Evolutionary conservation across 2,797 vertebrate species (phyloP).

Genomic region (Forpus xanthops): DNA sequence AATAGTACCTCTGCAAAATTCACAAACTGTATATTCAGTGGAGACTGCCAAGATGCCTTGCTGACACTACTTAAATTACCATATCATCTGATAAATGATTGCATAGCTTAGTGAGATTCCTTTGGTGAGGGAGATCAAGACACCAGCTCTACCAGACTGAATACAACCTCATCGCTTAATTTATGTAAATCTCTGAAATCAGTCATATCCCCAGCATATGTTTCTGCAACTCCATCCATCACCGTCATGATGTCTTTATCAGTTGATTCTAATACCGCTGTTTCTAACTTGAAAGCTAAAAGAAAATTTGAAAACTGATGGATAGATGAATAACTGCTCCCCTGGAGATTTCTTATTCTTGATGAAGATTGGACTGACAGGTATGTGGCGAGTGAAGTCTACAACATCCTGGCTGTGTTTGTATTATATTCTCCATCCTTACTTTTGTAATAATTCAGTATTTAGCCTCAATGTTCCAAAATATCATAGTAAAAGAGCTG

Average conservation of each 20-base stretch:
- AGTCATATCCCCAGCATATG: conserved; percentile 27
- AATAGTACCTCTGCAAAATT: not conserved
- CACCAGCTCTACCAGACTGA: not conserved
- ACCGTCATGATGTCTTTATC: conserved; percentile 51
- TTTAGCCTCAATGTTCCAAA: not conserved
- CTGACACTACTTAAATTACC: conserved; percentile 16
- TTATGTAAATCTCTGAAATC: conserved; percentile 37
- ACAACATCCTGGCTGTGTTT: not conserved
- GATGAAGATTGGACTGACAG: not conserved
- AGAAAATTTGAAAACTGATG: conserved; percentile 49
- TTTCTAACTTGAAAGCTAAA: conserved; percentile 51
- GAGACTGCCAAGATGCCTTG: not conserved
- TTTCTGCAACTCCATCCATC: conserved; percentile 47
- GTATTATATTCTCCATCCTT: not conserved
- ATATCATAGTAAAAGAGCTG: not conserved
- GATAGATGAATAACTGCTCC: conserved; percentile 16
- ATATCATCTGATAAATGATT: conserved; percentile 29
- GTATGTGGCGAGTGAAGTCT: not conserved
- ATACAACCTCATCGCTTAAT: conserved; percentile 2
- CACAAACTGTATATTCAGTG: not conserved
- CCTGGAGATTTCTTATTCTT: conserved; percentile 28
- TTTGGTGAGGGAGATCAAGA: not conserved
- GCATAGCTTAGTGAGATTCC: not conserved
- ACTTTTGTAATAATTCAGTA: not conserved
- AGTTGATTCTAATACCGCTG: conserved; percentile 39